Evolutionary conservation across 1,140 invertebrate genomes (phyloP).

Genomic region (Pseudomyrmex cubaensis): DNA sequence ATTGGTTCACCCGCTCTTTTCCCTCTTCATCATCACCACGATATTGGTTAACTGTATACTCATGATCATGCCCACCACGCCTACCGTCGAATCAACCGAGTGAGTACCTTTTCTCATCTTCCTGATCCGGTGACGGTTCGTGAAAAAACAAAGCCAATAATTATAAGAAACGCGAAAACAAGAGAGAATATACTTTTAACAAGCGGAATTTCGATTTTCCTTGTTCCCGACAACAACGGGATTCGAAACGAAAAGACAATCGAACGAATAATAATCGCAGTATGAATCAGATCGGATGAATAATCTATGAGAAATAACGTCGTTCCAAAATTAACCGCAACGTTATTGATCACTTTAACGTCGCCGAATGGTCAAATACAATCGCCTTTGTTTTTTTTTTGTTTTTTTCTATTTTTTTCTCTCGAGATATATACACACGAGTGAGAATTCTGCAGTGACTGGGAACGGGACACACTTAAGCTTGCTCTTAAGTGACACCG

Average conservation of each 20-base stretch:
- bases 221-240: neutral
- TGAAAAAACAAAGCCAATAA: neutral
- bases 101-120: constrained; percentile 88
- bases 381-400: neutral
- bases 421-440: neutral
- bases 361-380: neutral
- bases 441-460: neutral
- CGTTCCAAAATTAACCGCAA: no score
- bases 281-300: no score
- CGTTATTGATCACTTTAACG: no score
- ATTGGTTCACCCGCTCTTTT: constrained; percentile 98
- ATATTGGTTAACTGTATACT: constrained; percentile 99
- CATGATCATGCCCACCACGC: constrained; percentile 98
- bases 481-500: constrained; percentile 54
- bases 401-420: neutral
- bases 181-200: neutral
- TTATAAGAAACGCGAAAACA: neutral
- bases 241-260: neutral
- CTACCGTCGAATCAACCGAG: constrained; percentile 98
- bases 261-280: neutral
- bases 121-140: neutral
- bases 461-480: constrained; percentile 45
- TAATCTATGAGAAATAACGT: no score
- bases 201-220: neutral
- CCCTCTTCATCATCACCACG: constrained; percentile 98